A percentile compares a stretch with the other conserved stretches of the same genome.
phyloP scores from a whole-genome alignment of 2,888 invertebrate genomes.

The Caenorhabditis zanzibari region DNA sequence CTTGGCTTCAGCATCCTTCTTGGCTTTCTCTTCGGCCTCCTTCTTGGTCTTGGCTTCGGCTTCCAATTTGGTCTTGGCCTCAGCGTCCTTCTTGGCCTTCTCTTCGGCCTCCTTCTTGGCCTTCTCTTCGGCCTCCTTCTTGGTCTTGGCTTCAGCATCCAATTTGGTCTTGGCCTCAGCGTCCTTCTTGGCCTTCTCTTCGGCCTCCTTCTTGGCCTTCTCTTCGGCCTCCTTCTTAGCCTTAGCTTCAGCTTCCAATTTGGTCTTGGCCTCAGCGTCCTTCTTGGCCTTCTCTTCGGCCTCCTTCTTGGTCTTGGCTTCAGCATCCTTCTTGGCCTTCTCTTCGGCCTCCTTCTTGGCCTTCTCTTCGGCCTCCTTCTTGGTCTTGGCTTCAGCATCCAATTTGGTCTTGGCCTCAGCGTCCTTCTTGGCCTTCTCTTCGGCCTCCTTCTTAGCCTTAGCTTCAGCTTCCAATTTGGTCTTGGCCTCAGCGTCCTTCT shows the following conservation, averaged over 20 bases:
- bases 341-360: conserved; percentile 19
- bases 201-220: conserved; percentile 30
- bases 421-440: conserved; percentile 18
- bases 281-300: neutral
- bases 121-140: conserved; percentile 23
- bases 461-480: conserved; percentile 15
- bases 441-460: conserved; percentile 7
- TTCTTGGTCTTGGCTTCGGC: conserved; percentile 33
- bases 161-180: conserved; percentile 12
- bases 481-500: conserved; percentile 20
- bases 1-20: conserved; percentile 22
- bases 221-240: conserved; percentile 32
- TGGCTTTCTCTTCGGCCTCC: conserved; percentile 39
- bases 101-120: neutral
- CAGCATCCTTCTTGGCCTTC: conserved; percentile 27
- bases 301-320: conserved; percentile 35
- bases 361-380: conserved; percentile 16
- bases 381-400: conserved; percentile 23
- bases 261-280: neutral
- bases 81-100: conserved; percentile 17
- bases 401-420: conserved; percentile 37
- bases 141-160: conserved; percentile 26
- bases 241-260: conserved; percentile 10
- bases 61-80: conserved; percentile 30
- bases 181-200: conserved; percentile 18